Conservation (phyloP, 2,888 invertebrate genomes). For the Caenorhabditis japonica region DNA sequence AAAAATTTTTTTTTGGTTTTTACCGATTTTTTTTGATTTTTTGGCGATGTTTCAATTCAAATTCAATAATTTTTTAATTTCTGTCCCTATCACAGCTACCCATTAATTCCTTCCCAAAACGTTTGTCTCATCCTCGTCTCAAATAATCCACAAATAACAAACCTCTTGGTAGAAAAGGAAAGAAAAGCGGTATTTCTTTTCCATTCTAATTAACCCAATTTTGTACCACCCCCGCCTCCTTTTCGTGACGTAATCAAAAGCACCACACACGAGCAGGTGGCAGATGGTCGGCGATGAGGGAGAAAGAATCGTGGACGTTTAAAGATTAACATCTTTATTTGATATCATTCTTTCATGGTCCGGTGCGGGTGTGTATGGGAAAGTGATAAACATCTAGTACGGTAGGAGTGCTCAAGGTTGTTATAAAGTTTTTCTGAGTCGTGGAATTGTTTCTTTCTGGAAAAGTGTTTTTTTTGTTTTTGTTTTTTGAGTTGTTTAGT, state of each 20-base stretch:
- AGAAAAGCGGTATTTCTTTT: background rate
- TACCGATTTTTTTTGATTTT: too few species aligned
- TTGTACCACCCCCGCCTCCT: background rate
- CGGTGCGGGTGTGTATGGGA: slow-evolving; percentile 2
- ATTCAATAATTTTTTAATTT: too few species aligned
- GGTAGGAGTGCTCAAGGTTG: too few species aligned
- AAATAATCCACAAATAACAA: slow-evolving; percentile 18
- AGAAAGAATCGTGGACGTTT: background rate
- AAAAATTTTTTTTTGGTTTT: too few species aligned
- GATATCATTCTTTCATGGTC: background rate
- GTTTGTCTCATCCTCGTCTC: too few species aligned
- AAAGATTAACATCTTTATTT: slow-evolving; percentile 33
- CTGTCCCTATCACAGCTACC: background rate
- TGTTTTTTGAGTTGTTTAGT: too few species aligned
- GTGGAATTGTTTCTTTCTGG: background rate
- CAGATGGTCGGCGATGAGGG: slow-evolving; percentile 41
- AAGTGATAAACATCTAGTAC: slow-evolving; percentile 16
- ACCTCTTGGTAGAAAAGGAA: too few species aligned
- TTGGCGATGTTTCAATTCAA: too few species aligned
- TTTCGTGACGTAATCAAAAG: slow-evolving; percentile 43
- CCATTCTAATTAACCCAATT: slow-evolving; percentile 53
- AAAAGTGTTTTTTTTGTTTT: too few species aligned
- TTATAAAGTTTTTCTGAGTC: background rate
- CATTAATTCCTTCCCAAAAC: background rate
- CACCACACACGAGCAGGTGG: slow-evolving; percentile 40